phyloP scores from a whole-genome alignment of 23 tunicate species.

The Clavelina lepadiformis region DNA sequence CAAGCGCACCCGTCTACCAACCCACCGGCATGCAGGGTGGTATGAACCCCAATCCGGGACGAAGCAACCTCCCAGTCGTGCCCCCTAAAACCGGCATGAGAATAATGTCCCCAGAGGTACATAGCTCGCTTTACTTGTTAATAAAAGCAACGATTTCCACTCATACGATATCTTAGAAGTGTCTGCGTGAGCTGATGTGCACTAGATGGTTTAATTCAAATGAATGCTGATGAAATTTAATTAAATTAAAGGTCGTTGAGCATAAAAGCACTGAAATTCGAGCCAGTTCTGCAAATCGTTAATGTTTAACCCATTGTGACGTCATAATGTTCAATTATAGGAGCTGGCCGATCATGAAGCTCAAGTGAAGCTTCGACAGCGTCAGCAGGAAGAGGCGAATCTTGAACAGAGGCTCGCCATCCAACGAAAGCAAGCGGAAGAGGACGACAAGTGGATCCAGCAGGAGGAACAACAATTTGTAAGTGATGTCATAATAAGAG shows the following conservation, averaged over 20 bases:
- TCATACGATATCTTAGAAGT: no score
- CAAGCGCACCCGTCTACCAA: constrained; percentile 43
- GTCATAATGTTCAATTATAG: constrained; percentile 31
- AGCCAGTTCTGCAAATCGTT: no score
- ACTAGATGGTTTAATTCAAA: no score
- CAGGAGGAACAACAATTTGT: constrained; percentile 32
- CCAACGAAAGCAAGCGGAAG: constrained; percentile 50
- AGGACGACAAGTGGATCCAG: constrained; percentile 63
- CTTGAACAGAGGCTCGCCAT: constrained; percentile 24
- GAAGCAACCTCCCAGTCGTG: constrained; percentile 4
- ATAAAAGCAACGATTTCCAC: no score
- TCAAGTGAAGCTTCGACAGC: constrained; percentile 52
- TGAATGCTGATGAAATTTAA: no score
- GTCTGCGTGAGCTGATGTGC: no score
- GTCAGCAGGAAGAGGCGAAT: constrained; percentile 46
- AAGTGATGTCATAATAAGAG: neutral
- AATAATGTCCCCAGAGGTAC: constrained; percentile 83
- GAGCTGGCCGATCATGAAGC: constrained; percentile 82
- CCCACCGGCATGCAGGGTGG: constrained; percentile 29
- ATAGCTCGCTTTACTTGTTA: no score
- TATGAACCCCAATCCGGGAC: constrained; percentile 22
- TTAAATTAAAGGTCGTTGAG: no score
- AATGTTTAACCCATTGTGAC: no score
- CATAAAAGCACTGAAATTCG: no score
- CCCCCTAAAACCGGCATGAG: constrained; percentile 57